Base-by-base conservation (phyloP, 1,140 invertebrate genomes). In the Rhizoglyphus robini region DNA sequence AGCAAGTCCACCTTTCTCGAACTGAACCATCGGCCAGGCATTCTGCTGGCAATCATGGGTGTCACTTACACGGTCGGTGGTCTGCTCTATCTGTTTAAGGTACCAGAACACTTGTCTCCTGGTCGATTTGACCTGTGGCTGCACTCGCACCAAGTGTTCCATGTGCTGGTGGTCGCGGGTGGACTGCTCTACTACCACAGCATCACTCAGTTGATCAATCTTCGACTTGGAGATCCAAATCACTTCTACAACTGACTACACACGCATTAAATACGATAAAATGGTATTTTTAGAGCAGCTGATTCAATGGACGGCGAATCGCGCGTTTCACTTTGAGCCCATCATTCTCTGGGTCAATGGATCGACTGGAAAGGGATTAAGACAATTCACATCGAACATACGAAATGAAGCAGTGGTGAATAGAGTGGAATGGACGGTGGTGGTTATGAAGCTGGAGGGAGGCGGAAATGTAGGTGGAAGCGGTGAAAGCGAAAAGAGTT, bases 121-220 rank as follows among this genome's bases (percentile, higher is more conserved):
- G 96, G 96, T 69, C 98, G 95, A 81, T 99, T 92, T 80, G 96
- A 99, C 79, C 92, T 98, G 74, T 96, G 92, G 93, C 67, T 68
- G 11, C 54, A 68, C 41, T 58, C 49, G 31, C 68, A 69, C 58
- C 68, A 98, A 79, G 90, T 99, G 70, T 99, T 99, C 80, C 96
- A 99, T 75, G 84, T 97, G 23, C 82, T 97, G 67, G 95, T 99
- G 32, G 87, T 98, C 72, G 87, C 88, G n/a, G 95, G 92, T 30
- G 95, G 95, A 2, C 94, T 97, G 77, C 91, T 98, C 30, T 95
- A 99, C 77, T 98, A 94, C 74, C 92, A 97, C 72, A 94, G 94
- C 46, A 96, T 98, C 71, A 90, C 89, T 46, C 88, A 95, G 79
- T 90, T 98, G 83, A 93, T 94, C n/a, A 32, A 65, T 4, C n/a